These are phyloP conservation scores for Scolopax mira DNA, from an alignment of 2,113 vertebrate genomes.

Conservation along the genomic window DNA sequence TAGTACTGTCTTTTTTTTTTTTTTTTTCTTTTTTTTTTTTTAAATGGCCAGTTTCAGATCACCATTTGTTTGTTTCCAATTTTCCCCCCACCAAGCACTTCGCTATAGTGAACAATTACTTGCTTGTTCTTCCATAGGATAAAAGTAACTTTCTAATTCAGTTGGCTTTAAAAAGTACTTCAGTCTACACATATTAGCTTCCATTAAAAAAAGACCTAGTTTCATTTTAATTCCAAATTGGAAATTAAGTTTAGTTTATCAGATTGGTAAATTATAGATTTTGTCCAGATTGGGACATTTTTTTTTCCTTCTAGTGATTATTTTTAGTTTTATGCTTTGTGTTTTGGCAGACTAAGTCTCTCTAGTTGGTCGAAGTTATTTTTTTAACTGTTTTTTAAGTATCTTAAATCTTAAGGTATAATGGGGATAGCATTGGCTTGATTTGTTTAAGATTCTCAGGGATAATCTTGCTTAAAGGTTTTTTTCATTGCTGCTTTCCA, in stretches of 20 bases:
- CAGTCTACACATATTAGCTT: conserved; percentile 43
- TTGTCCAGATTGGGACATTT: conserved; percentile 87
- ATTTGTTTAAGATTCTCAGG: conserved; percentile 77
- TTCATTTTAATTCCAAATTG: conserved; percentile 95
- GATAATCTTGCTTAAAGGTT: conserved; percentile 72
- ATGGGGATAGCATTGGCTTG: conserved; percentile 63
- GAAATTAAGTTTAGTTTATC: conserved; percentile 93
- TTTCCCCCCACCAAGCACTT: background rate
- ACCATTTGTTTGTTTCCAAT: background rate
- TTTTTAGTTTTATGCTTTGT: conserved; percentile 66
- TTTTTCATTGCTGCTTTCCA: conserved; percentile 53
- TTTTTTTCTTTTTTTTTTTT: background rate
- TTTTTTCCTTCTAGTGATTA: conserved; percentile 52
- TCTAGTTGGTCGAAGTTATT: conserved; percentile 51
- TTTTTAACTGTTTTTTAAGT: conserved; percentile 37
- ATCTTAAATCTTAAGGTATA: conserved; percentile 57
- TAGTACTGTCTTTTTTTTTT: background rate
- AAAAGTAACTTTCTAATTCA: conserved; percentile 21
- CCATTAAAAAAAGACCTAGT: conserved; percentile 68
- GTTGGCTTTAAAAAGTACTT: conserved; percentile 12
- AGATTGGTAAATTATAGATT: conserved; percentile 94
- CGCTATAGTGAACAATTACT: background rate
- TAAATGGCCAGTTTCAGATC: conserved; percentile 56
- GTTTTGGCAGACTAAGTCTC: conserved; percentile 40
- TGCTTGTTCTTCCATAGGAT: background rate